phyloP scores from a whole-genome alignment of 2,797 vertebrate species.

The Bradypus variegatus region DNA sequence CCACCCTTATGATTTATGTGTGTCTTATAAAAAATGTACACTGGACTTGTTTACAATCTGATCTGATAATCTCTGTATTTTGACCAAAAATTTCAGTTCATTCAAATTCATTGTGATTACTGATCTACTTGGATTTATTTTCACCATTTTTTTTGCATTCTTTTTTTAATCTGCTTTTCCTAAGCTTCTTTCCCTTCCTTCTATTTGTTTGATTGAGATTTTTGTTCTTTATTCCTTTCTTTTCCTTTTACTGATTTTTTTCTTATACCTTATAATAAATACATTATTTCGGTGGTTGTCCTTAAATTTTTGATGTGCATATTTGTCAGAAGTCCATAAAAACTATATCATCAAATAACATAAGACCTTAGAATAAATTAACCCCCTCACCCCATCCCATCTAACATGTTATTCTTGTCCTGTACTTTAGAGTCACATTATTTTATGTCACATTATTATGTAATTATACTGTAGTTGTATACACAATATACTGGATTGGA shows the following conservation, averaged over 20 bases:
- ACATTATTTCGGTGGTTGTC: neutral
- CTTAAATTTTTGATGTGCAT: neutral
- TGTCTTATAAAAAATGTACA: neutral
- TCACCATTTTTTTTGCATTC: neutral
- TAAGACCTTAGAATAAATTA: neutral
- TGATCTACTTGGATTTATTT: neutral
- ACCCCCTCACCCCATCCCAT: neutral
- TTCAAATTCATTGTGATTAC: neutral
- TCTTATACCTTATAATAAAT: neutral
- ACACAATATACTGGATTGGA: neutral
- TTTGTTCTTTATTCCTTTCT: neutral
- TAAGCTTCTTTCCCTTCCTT: neutral
- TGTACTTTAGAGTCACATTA: neutral
- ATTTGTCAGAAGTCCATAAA: conserved; percentile 2
- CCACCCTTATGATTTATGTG: neutral
- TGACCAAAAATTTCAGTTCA: neutral
- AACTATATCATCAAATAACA: neutral
- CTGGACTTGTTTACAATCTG: neutral
- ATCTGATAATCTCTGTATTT: neutral
- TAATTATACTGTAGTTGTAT: neutral
- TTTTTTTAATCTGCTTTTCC: neutral
- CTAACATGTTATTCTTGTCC: neutral
- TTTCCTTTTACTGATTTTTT: neutral
- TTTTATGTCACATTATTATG: neutral
- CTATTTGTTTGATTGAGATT: neutral